Evolutionary conservation across 1,140 invertebrate species (phyloP), one percentile per base, ranked within the genome.

Genomic region (Potamilus streckersoni): DNA sequence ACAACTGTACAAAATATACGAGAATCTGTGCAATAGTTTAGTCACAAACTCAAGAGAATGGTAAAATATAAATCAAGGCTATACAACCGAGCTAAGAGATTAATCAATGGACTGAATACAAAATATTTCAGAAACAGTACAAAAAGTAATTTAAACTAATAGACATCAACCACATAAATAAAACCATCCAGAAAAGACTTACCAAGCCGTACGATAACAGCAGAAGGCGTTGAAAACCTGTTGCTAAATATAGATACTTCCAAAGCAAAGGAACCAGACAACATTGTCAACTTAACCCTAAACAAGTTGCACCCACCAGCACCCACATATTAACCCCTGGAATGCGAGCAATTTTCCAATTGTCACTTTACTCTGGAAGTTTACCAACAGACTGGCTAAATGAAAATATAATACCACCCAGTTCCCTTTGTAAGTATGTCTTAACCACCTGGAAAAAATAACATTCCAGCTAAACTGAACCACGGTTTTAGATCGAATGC

Each of bases 51-150:
- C 2, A 56, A 72, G 27, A 64, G 49, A 49, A 19, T 11, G 17
- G 27, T 31, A 31, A 31, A 31, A 31, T 4, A 2, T 12, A 71
- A 71, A 31, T n/a, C 59, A 15, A 74, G 31, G 1, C 16, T 60
- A 2, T 65, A 71, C 69, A 76, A 76, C 20, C 72, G 71, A 16
- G 73, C 69, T 27, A 74, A 65, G 57, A 68, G 59, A 58, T 67
- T 49, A 74, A 73, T 16, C 67, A 68, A 19, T 80, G 71, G 79
- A 62, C 2, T n/a, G 49, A 62, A 19, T 80, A 67, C 67, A 71
- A 64, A 20, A 2, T 27, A 20, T 71, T 66, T 23, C 75, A 64
- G 23, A 6, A 17, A 23, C 27, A 73, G 15, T 64, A n/a, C 38
- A 64, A 64, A 38, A 12, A 55, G 11, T 13, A 66, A 65, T 17